Base-by-base conservation (phyloP, 2,113 vertebrate species). In the Mastomys natalensis region DNA sequence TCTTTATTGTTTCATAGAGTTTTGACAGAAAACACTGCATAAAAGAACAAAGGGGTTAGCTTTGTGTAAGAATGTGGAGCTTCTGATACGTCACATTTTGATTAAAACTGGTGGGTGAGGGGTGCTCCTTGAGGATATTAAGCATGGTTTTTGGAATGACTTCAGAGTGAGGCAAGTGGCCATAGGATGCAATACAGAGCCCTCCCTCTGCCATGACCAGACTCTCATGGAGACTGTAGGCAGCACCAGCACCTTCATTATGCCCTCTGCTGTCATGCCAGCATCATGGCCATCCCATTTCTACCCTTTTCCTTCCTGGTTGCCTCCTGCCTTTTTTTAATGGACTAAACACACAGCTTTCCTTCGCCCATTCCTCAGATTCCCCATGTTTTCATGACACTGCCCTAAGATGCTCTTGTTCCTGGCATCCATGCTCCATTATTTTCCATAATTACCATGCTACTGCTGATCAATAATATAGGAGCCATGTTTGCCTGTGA, bases 1-100 rank as follows among this genome's bases (percentile, higher is more conserved):
- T 55, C 82, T 73, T 74, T 17, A 94, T 37, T 90, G 21, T 92
- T 96, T 95, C 29, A 31, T 1, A 89, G 40, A 96, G n/a, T 0
- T 43, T 88, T 37, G 60, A 64, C 88, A 73, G 0, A 60, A 81
- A 85, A 88, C 22, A 77, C 81, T 80, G 48, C 48, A 43, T 93
- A 95, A 96, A 53, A 94, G 84, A 78, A 60, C 51, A 85, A 90
- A 53, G 21, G 92, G 43, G 17, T 29, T 16, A 53, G 84, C 55
- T 94, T 74, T 34, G 77, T 45, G 26, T 93, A 81, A 81, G 87
- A 76, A n/a, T 66, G 7, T 91, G 3, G 53, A 96, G 68, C 60
- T 26, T 37, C 77, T 48, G 24, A 11, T 40, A 95, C 51, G 45
- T 78, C 9, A 31, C 82, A 91, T 76, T 86, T 80, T 45, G 9